These are phyloP conservation scores for Gryllus bimaculatus DNA, from an alignment of 1,140 invertebrate genomes.

Conservation along the genomic window DNA sequence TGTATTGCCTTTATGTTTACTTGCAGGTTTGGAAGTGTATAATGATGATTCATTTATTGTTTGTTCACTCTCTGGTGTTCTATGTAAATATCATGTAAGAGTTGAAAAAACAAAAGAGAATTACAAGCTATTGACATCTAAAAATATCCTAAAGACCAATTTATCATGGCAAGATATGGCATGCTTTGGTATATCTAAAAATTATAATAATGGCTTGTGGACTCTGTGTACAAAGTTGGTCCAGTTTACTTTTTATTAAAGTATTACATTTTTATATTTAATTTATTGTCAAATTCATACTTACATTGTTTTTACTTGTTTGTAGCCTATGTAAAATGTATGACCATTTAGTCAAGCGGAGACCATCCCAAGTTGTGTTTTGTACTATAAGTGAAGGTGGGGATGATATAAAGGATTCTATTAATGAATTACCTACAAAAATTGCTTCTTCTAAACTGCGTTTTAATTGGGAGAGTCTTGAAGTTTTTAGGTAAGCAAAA, in stretches of 20 bases:
- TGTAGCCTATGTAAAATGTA: not conserved
- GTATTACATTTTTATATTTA: not conserved
- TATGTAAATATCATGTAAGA: not conserved
- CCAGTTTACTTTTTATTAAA: not conserved
- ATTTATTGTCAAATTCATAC: not conserved
- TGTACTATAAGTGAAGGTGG: not conserved
- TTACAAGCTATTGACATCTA: not conserved
- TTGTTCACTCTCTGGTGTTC: not conserved
- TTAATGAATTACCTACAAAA: not conserved
- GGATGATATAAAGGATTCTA: not conserved
- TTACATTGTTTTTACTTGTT: not conserved
- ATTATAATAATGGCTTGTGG: not conserved
- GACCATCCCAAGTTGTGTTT: not conserved
- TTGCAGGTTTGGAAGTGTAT: not conserved
- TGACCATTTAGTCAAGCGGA: not conserved
- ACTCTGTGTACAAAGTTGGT: not conserved
- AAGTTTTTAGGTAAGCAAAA: not conserved
- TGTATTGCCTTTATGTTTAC: no score
- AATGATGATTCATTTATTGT: not conserved
- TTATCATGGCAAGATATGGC: not conserved
- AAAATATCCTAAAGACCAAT: not conserved
- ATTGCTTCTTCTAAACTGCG: not conserved
- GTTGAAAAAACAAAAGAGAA: not conserved
- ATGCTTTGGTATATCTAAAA: not conserved
- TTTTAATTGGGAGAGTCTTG: not conserved